phyloP scores from a whole-genome alignment of 2,888 invertebrate species.

The Epinotia demarniana region DNA sequence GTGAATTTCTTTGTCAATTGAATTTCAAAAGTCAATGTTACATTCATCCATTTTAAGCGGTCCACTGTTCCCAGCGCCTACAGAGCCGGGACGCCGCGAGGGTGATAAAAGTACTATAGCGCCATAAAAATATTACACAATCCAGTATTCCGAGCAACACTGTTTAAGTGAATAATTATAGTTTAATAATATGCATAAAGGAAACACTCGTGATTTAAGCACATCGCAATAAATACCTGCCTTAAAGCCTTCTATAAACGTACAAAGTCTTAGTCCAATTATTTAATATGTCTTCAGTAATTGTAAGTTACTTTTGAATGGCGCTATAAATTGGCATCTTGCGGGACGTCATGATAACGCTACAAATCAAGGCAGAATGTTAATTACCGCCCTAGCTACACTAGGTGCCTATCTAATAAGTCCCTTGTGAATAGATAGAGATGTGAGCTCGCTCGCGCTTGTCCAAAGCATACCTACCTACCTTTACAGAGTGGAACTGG shows the following conservation, averaged over 20 bases:
- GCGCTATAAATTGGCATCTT: slow-evolving; percentile 65
- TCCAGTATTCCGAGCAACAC: slow-evolving; percentile 24
- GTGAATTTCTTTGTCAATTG: slow-evolving; percentile 2
- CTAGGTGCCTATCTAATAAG: slow-evolving; percentile 46
- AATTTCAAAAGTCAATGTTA: slow-evolving; percentile 18
- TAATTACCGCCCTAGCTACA: slow-evolving; percentile 63
- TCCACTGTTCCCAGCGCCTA: background rate
- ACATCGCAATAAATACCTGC: slow-evolving; percentile 35
- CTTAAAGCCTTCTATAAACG: slow-evolving; percentile 42
- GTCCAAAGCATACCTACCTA: slow-evolving; percentile 45
- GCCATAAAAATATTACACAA: slow-evolving; percentile 40
- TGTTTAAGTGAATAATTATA: slow-evolving; percentile 44
- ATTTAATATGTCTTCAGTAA: slow-evolving; percentile 45
- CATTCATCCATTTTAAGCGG: slow-evolving; percentile 14
- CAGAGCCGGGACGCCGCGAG: slow-evolving; percentile 3
- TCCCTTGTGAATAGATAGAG: slow-evolving; percentile 51
- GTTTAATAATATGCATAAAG: slow-evolving; percentile 43
- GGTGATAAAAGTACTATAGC: slow-evolving; percentile 29
- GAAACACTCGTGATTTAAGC: slow-evolving; percentile 43
- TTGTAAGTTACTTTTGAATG: slow-evolving; percentile 56
- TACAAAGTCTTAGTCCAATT: slow-evolving; percentile 44
- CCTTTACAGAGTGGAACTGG: slow-evolving; percentile 54
- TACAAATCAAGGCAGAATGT: slow-evolving; percentile 71
- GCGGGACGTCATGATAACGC: slow-evolving; percentile 67
- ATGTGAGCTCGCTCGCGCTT: slow-evolving; percentile 52